Base-by-base conservation (phyloP, 2,888 invertebrate species). In the Kryphioiulus occultus region DNA sequence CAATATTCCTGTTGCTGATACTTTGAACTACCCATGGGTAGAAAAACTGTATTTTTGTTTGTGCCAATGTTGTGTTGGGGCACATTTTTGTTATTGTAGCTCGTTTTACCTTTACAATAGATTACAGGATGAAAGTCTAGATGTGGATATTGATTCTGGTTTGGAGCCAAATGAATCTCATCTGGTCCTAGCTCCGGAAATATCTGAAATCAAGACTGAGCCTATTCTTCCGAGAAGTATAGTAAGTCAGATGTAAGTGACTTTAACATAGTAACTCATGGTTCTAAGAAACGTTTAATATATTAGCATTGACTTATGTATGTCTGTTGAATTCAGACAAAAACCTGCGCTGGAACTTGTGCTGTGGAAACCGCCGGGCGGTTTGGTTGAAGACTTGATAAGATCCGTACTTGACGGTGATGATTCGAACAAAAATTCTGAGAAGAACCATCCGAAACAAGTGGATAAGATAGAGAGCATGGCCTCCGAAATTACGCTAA, bases 311-410 rank as follows among this genome's bases (percentile, higher is more conserved):
- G n/a, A n/a, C n/a, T n/a, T n/a, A n/a, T n/a, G n/a, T n/a, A n/a
- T n/a, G n/a, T n/a, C n/a, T n/a, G n/a, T n/a, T 22, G 0, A 3
- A 19, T 44, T 26, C 85, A 88, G 88, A 12, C 83, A 88, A 68
- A 88, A 88, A 59, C 88, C 88, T n/a, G 84, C 88, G 35, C 88
- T 88, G 88, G 88, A 88, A 68, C 32, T 88, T 5, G 88, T 88
- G n/a, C 68, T 88, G 26, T 88, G 88, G 88, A 88, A 86, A 78
- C 88, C 88, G 17, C 88, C 88, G 17, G 88, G 88, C 19, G 88
- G 88, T 19, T 22, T 88, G 19, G 32, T 86, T 9, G 86, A 78
- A 26, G n/a, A 68, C 9, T n/a, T 86, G 10, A 86, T 86, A 22
- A 19, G 44, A 86, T 26, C 68, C 30, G 30, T 30, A 15, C 30